Evolutionary conservation across 2,797 vertebrate species (phyloP), one percentile per base, ranked within the genome.

Genomic region (Coilia nasus): DNA sequence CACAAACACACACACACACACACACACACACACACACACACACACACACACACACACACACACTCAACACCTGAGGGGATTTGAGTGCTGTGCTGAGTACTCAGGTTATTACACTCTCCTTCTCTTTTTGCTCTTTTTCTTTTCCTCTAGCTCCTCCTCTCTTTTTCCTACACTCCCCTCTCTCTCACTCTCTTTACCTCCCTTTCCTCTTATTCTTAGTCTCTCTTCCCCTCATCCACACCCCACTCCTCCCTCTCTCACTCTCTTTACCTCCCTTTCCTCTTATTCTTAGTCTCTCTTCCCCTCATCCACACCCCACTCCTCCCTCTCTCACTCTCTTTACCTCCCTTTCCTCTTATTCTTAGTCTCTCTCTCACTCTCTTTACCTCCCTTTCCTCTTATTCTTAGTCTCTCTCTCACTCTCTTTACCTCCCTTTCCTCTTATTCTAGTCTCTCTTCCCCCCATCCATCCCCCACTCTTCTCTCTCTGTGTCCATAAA

Each of bases 1-100:
- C 60, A 17, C 28, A 25, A 19, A 62, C 25, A 31, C 12, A 35
- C 28, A 35, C 25, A 71, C 12, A 35, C 28, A 71, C 25, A 71
- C 25, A 31, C 64, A 71, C 14, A 71, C 64, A 71, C 25, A 35
- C 64, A 35, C 64, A 64, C 60, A 64, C 60, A 64, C 60, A 64
- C 60, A 23, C 60, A 23, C 57, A 17, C 57, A 19, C 57, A 60
- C 60, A 64, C 60, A 64, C n/a, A 35, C 67, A 31, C 31, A 64
- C 23, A 64, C 67, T 28, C 9, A 23, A 62, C 60, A 62, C 21
- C 60, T 12, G 64, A 15, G 23, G 64, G 15, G 64, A 5, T 41
- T 14, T 75, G 14, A 75, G 67, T 11, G 28, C 12, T 17, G 14
- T 75, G 3, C 15, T 75, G 67, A 41, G 31, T 75, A 3, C 28